Evolutionary conservation across 2,888 invertebrate species (phyloP), one percentile per base, ranked within the genome.

Genomic region (Pristionchus japonicus): DNA sequence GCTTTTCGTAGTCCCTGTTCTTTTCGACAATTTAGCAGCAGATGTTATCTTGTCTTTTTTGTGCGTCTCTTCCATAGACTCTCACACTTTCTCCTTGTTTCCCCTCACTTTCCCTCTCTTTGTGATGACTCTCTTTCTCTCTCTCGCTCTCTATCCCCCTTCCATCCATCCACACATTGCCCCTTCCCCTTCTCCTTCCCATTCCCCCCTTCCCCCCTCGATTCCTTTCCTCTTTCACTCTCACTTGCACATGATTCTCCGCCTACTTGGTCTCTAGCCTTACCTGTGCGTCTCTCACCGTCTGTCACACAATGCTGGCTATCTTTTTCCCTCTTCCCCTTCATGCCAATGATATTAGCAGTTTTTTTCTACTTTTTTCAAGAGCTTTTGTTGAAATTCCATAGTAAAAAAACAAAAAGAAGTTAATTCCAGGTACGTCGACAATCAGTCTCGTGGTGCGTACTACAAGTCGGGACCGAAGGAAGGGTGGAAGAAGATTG

Each of bases 341-440:
- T 34, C 17, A n/a, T 61, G 40, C 49, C 82, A 49, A 49, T 37
- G 31, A 34, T 49, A 83, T 49, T 83, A 34, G 52, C 31, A n/a
- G n/a, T n/a, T n/a, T n/a, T n/a, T n/a, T n/a, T n/a, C n/a, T n/a
- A n/a, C n/a, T n/a, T n/a, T n/a, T n/a, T n/a, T n/a, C n/a, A n/a
- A n/a, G n/a, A n/a, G n/a, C n/a, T n/a, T n/a, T n/a, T n/a, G n/a
- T n/a, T n/a, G n/a, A n/a, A n/a, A n/a, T n/a, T n/a, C n/a, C n/a
- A n/a, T n/a, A n/a, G n/a, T n/a, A n/a, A n/a, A n/a, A n/a, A n/a
- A n/a, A n/a, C n/a, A n/a, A n/a, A n/a, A n/a, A n/a, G n/a, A n/a
- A n/a, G n/a, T n/a, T n/a, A n/a, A n/a, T 70, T 86, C 17, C 70
- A 86, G 86, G 86, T 86, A 86, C 86, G 70, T 70, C 31, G 86